Percentiles rank a stretch among this genome's conserved stretches.
phyloP scores from a whole-genome alignment of 2,797 vertebrate species.

The Acridotheres tristis region DNA sequence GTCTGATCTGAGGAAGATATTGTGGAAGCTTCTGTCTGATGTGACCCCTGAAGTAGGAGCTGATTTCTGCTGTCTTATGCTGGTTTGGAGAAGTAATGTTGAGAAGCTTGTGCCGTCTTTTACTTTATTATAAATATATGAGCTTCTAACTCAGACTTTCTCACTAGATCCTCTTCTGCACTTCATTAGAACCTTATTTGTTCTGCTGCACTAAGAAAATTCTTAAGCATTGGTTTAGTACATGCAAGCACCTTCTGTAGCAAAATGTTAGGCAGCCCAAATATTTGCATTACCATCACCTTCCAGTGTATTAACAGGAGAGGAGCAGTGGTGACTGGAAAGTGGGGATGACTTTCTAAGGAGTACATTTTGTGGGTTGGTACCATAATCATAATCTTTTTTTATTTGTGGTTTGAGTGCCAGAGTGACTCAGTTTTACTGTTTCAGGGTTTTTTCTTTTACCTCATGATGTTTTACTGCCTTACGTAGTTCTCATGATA shows the following conservation, averaged over 20 bases:
- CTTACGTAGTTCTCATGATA: neutral
- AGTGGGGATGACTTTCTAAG: neutral
- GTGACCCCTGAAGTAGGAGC: neutral
- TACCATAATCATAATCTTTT: neutral
- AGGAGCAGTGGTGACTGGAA: neutral
- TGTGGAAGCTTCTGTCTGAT: neutral
- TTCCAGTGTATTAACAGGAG: neutral
- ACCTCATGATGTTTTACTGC: slow-evolving; percentile 5
- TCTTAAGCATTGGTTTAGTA: neutral
- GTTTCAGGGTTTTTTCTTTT: neutral
- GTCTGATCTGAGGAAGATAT: neutral
- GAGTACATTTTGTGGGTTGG: neutral
- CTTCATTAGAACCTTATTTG: neutral
- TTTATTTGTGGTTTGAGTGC: neutral
- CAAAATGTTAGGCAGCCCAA: neutral
- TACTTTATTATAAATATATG: neutral
- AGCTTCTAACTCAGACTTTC: neutral
- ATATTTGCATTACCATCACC: neutral
- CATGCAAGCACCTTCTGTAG: neutral
- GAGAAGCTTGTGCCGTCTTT: neutral
- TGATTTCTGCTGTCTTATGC: neutral
- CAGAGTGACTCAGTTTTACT: slow-evolving; percentile 4
- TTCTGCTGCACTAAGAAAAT: neutral
- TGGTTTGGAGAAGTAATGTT: neutral
- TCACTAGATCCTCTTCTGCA: neutral